Conservation (phyloP, 2,113 vertebrate genomes). For the Caranx melampygus region DNA sequence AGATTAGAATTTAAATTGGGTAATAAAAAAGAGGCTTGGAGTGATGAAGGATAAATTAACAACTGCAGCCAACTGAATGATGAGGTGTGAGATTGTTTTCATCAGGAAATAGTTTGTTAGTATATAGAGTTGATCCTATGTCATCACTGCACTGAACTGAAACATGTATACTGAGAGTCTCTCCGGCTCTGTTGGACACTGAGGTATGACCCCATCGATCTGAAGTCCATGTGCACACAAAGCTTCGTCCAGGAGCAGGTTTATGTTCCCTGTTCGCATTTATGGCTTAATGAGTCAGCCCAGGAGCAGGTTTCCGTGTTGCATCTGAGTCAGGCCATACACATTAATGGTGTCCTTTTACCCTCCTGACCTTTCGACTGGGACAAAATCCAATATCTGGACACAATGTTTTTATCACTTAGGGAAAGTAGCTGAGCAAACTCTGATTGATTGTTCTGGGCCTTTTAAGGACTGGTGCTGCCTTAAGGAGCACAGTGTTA, state of each 20-base stretch:
- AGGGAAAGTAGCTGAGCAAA: slow-evolving; percentile 1
- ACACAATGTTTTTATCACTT: slow-evolving; percentile 28
- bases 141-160: not conserved
- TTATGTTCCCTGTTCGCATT: slow-evolving; percentile 51
- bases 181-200: not conserved
- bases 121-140: too few relatives aligned
- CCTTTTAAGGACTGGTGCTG: not conserved
- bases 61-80: not conserved
- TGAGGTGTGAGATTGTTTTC: not conserved
- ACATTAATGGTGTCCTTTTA: slow-evolving; percentile 47
- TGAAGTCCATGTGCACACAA: not conserved
- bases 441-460: slow-evolving; percentile 11
- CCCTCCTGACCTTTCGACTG: slow-evolving; percentile 35
- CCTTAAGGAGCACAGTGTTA: not conserved
- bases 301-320: slow-evolving; percentile 14
- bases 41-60: not conserved
- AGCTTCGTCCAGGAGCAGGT: slow-evolving; percentile 11
- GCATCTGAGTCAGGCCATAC: slow-evolving; percentile 19
- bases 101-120: slow-evolving; percentile 14
- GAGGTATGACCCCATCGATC: not conserved
- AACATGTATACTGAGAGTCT: not conserved
- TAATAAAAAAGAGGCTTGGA: not conserved
- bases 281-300: slow-evolving; percentile 55
- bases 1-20: not conserved
- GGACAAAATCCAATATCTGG: slow-evolving; percentile 43